A percentile compares a stretch with the other conserved stretches of the same genome.
Conservation (phyloP, 2,113 vertebrate genomes). For the Anolis carolinensis region DNA sequence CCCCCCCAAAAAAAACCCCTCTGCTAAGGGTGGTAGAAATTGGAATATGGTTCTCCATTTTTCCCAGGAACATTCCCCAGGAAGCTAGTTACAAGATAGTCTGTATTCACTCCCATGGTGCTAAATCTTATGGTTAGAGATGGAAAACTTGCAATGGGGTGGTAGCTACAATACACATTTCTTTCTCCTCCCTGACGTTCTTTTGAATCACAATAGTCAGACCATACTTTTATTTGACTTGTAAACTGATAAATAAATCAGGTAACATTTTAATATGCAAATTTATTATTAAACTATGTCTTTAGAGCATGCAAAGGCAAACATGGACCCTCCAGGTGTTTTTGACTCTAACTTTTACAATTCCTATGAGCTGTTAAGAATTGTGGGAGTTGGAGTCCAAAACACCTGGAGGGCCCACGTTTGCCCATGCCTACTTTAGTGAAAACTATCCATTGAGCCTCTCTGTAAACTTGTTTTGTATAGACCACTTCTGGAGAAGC, state of each 20-base stretch:
- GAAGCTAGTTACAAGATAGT: not conserved
- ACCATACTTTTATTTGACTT: not conserved
- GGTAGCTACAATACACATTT: not conserved
- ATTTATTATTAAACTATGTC: constrained; percentile 21
- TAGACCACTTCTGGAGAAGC: constrained; percentile 30
- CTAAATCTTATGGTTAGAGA: not conserved
- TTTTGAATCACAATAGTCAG: not conserved
- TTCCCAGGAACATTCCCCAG: not conserved
- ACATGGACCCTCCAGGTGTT: too few relatives aligned
- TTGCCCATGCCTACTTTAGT: too few relatives aligned
- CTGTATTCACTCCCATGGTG: not conserved
- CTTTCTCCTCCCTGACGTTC: not conserved
- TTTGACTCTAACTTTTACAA: too few relatives aligned
- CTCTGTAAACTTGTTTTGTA: constrained; percentile 2
- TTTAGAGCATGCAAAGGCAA: too few relatives aligned
- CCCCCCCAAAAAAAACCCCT: too few relatives aligned
- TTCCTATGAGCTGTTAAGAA: too few relatives aligned
- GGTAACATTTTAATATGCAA: constrained; percentile 23
- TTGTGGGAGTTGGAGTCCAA: too few relatives aligned
- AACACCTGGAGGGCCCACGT: too few relatives aligned
- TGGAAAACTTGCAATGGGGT: not conserved
- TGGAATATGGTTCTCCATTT: not conserved
- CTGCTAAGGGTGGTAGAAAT: too few relatives aligned
- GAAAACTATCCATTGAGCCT: constrained; percentile 51
- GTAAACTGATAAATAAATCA: constrained; percentile 28